phyloP scores from a whole-genome alignment of 2,888 invertebrate genomes.

The Napeogenes sylphis region DNA sequence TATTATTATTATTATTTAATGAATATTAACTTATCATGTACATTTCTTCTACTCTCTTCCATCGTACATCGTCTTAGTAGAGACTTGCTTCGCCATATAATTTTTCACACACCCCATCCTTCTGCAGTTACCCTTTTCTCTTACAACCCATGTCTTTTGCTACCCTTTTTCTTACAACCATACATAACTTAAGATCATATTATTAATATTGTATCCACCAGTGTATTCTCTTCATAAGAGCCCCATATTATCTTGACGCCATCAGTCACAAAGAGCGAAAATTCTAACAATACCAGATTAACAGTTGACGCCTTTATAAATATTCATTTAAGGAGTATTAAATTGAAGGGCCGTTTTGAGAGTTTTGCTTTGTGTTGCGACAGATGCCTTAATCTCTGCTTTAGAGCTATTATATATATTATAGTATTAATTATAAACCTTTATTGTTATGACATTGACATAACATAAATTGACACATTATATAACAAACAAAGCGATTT shows the following conservation, averaged over 20 bases:
- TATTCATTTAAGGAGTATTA: conserved; percentile 69
- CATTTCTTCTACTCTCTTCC: no score
- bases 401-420: conserved; percentile 4
- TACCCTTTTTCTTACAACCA: not conserved
- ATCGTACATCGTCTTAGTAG: no score
- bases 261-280: conserved; percentile 68
- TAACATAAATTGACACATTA: not conserved
- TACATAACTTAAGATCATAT: not conserved
- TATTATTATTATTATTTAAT: no score
- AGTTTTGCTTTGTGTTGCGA: conserved; percentile 63
- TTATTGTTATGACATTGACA: no score
- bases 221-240: conserved; percentile 54
- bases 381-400: conserved; percentile 56
- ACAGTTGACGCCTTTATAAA: conserved; percentile 76
- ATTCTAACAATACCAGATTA: conserved; percentile 73
- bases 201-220: conserved; percentile 14
- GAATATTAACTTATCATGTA: no score
- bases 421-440: no score
- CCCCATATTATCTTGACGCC: conserved; percentile 68
- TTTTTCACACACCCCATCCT: no score
- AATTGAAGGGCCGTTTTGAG: conserved; percentile 56
- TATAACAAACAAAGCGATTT: not conserved
- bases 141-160: no score
- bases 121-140: no score
- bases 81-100: no score